Conservation (phyloP, 2,113 vertebrate genomes). For the Spermophilus dauricus region DNA sequence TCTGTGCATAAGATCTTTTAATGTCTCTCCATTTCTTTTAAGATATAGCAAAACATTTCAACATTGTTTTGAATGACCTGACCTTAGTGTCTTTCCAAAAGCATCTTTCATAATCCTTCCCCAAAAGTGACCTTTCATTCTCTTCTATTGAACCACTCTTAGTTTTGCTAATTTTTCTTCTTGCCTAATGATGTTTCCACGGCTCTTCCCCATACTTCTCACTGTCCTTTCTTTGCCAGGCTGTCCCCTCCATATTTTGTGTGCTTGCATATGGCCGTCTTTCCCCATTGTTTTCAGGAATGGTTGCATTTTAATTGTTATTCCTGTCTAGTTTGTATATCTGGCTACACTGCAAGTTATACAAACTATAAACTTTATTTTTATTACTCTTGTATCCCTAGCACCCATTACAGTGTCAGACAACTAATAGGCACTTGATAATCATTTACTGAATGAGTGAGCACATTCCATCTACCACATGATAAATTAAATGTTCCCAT, state of each 20-base stretch:
- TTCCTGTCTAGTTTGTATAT: constrained; percentile 16
- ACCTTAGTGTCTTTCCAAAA: neutral
- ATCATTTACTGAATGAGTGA: constrained; percentile 59
- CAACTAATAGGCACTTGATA: constrained; percentile 54
- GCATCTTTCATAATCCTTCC: neutral
- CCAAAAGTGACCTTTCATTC: neutral
- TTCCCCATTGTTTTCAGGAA: constrained; percentile 63
- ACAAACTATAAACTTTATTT: constrained; percentile 28
- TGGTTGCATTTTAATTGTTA: constrained; percentile 54
- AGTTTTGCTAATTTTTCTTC: neutral
- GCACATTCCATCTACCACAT: constrained; percentile 5
- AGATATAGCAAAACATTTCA: neutral
- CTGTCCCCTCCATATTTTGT: neutral
- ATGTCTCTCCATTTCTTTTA: neutral
- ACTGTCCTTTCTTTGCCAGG: neutral
- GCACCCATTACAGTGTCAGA: constrained; percentile 10
- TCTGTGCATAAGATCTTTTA: neutral
- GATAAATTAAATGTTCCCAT: constrained; percentile 44
- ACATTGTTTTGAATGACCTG: neutral
- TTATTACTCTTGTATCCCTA: constrained; percentile 44
- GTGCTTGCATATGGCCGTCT: neutral
- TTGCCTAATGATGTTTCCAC: neutral
- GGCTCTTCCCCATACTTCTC: neutral
- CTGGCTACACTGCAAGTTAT: constrained; percentile 67
- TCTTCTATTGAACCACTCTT: neutral